Evolutionary conservation across 2,797 vertebrate genomes (phyloP).

Genomic region (Brachyalestes nurse): DNA sequence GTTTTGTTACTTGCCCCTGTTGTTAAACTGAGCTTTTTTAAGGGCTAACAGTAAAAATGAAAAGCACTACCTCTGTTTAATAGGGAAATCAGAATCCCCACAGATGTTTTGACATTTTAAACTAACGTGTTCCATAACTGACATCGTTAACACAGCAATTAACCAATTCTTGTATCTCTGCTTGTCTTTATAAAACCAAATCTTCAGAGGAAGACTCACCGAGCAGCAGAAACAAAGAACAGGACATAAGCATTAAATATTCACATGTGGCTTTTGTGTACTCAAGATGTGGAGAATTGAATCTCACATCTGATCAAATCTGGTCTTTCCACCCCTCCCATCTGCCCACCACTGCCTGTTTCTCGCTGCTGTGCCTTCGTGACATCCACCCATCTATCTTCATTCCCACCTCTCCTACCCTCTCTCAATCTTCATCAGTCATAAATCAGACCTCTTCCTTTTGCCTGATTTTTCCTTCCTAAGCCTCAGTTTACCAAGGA

Average conservation of each 20-base stretch:
- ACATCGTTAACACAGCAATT: background rate
- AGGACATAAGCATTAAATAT: constrained; percentile 23
- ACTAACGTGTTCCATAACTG: background rate
- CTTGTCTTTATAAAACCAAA: background rate
- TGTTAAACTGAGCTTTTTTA: background rate
- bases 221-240: background rate
- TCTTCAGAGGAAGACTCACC: background rate
- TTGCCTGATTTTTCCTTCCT: constrained; percentile 1
- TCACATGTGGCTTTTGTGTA: background rate
- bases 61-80: background rate
- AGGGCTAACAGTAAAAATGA: background rate
- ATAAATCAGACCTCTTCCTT: background rate
- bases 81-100: background rate
- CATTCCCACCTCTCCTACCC: background rate
- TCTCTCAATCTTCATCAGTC: background rate
- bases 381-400: background rate
- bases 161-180: background rate
- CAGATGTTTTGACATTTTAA: background rate
- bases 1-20: background rate
- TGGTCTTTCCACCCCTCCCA: background rate
- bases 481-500: constrained; percentile 23
- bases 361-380: background rate
- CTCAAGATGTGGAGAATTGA: constrained; percentile 11
- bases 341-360: background rate
- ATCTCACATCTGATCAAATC: constrained; percentile 25